phyloP scores from a whole-genome alignment of 2,797 vertebrate species.

The Gephyroberyx darwinii region DNA sequence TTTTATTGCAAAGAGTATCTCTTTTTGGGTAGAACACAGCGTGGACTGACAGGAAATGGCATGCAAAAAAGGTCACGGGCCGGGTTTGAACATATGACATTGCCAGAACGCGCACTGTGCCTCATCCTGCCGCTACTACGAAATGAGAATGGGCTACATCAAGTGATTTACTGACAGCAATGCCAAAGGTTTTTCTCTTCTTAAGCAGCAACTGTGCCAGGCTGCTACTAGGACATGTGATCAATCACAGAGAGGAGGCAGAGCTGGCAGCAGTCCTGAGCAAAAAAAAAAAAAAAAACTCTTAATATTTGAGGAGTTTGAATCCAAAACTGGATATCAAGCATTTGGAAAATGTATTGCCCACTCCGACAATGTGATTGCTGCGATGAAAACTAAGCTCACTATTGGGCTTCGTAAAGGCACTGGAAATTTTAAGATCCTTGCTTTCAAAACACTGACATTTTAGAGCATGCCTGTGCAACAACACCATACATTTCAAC shows the following conservation, averaged over 20 bases:
- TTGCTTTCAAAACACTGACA: background rate
- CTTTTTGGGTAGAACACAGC: slow-evolving; percentile 4
- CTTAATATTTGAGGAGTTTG: too few relatives aligned
- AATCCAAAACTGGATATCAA: too few relatives aligned
- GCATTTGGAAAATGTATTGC: slow-evolving; percentile 6
- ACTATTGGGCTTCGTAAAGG: background rate
- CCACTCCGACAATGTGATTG: background rate
- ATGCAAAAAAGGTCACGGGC: slow-evolving; percentile 10
- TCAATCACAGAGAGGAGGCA: slow-evolving; percentile 38
- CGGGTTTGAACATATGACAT: slow-evolving; percentile 4
- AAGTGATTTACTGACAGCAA: slow-evolving; percentile 47
- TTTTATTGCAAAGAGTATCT: background rate
- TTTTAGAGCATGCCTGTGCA: too few relatives aligned
- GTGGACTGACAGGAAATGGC: background rate
- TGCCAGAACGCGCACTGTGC: too few relatives aligned
- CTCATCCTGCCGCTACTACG: too few relatives aligned
- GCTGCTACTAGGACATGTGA: slow-evolving; percentile 36
- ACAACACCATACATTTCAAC: too few relatives aligned
- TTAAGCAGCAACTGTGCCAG: slow-evolving; percentile 26
- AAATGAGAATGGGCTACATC: slow-evolving; percentile 33
- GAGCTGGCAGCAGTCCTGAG: slow-evolving; percentile 18
- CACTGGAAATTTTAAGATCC: background rate
- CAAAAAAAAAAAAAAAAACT: too few relatives aligned
- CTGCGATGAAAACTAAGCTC: slow-evolving; percentile 5
- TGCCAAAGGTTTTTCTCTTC: slow-evolving; percentile 30